phyloP scores from a whole-genome alignment of 2,888 invertebrate genomes.

The Ommatoiulus sabulosus region DNA sequence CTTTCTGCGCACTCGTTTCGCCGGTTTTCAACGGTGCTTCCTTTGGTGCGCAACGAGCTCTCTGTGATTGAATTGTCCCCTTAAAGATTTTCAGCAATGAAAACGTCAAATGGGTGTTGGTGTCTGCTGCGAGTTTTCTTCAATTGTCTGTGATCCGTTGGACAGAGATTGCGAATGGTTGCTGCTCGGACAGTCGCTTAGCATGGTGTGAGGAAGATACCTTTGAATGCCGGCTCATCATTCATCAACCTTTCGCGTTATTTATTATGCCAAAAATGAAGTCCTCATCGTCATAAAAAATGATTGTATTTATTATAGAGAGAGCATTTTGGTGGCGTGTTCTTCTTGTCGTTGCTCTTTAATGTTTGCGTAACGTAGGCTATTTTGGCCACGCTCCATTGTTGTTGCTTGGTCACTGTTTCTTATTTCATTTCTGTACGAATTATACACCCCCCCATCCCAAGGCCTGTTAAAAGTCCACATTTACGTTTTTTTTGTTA shows the following conservation, averaged over 20 bases:
- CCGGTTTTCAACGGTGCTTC: constrained; percentile 15
- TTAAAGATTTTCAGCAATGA: constrained; percentile 24
- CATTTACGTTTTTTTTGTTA: neutral
- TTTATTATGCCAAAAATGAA: constrained; percentile 8
- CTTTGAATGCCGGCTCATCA: constrained; percentile 34
- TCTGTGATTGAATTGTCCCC: constrained; percentile 6
- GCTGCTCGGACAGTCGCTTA: neutral
- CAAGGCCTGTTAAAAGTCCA: neutral
- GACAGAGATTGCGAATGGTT: constrained; percentile 19
- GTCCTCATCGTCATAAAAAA: neutral
- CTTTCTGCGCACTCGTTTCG: neutral
- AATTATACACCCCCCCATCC: neutral
- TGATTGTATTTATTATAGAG: constrained; percentile 18
- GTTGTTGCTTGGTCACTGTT: constrained; percentile 16
- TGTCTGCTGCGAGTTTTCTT: neutral
- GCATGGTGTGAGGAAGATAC: constrained; percentile 11
- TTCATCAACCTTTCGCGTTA: constrained; percentile 20
- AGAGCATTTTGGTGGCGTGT: constrained; percentile 34
- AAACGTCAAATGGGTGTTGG: neutral
- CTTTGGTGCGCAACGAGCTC: neutral
- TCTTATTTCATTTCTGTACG: neutral
- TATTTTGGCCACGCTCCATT: constrained; percentile 20
- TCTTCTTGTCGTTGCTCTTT: constrained; percentile 26
- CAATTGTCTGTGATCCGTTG: neutral
- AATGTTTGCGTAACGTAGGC: constrained; percentile 18